phyloP scores from a whole-genome alignment of 2,113 vertebrate species.

The Atrichornis clamosus region DNA sequence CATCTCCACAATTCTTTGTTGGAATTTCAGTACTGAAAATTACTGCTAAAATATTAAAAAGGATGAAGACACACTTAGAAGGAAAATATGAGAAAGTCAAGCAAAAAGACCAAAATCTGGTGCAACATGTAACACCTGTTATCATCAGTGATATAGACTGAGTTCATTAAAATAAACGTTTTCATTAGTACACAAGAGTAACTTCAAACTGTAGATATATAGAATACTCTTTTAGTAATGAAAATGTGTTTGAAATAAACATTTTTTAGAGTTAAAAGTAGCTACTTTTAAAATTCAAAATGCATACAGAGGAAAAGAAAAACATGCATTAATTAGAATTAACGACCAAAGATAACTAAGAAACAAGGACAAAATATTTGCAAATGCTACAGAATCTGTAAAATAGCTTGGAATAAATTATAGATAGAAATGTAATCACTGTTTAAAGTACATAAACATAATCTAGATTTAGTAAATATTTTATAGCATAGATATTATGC shows the following conservation, averaged over 20 bases:
- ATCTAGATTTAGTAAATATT: background rate
- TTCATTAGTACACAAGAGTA: background rate
- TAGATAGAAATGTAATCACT: background rate
- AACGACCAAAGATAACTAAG: background rate
- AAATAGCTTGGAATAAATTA: background rate
- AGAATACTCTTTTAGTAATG: background rate
- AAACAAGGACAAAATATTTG: background rate
- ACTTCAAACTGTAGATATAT: background rate
- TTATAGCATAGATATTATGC: background rate
- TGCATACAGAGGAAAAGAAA: background rate
- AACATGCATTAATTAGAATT: rapidly evolving
- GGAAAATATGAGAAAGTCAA: background rate
- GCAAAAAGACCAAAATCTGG: background rate
- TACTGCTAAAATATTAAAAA: background rate
- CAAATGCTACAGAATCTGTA: background rate
- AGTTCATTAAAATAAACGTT: background rate
- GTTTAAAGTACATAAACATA: background rate
- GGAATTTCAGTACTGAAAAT: background rate
- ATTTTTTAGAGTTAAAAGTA: background rate
- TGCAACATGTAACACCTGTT: background rate
- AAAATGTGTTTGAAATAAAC: background rate
- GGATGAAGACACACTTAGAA: background rate
- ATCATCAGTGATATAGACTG: background rate
- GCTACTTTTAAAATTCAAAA: background rate
- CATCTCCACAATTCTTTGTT: background rate